Base-by-base conservation (phyloP, 1,140 invertebrate species). In the Zeugodacus cucurbitae region DNA sequence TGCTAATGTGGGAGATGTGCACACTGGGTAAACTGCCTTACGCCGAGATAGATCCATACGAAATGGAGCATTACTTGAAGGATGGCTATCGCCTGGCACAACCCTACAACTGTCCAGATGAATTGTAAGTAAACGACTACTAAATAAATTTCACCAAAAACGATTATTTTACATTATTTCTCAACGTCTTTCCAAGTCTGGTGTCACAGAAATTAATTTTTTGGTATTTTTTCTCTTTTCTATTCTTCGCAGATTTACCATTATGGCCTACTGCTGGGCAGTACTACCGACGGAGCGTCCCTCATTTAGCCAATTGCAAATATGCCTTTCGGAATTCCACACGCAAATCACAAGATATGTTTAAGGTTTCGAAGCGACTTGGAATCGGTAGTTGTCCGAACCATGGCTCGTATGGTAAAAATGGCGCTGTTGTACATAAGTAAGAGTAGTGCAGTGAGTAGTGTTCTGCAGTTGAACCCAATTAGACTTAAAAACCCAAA, bases 251-350 rank as follows among this genome's bases (percentile, higher is more conserved):
- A 98, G 97, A 92, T 98, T 98, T 93, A 96, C 97, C 20, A 96
- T 98, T 89, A 98, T 98, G 97, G 97, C 97, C 10, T 98, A 97
- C 93, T 98, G 98, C 92, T 99, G 98, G 98, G 97, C 97, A 1
- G 96, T 97, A 94, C 96, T 96, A 90, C 95, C 97, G 6, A 96
- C 97, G 90, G 97, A 98, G 90, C 95, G 98, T 89, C 98, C 98
- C 48, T 98, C 97, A 85, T 96, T 98, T 90, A 95, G 95, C 59
- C 97, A 98, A 91, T 94, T 98, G 8, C 96, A 97, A 90, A 96
- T 97, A 74, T 98, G 97, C 94, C 94, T 99, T 34, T 96, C 98
- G 93, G 96, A 97, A 91, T 97, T 97, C 93, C 96, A 97, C 91
- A 95, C 96, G 62, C 96, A 97, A 93, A 94, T 97, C 64, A 97